phyloP scores from a whole-genome alignment of 2,797 vertebrate genomes.

The Gila robusta region DNA sequence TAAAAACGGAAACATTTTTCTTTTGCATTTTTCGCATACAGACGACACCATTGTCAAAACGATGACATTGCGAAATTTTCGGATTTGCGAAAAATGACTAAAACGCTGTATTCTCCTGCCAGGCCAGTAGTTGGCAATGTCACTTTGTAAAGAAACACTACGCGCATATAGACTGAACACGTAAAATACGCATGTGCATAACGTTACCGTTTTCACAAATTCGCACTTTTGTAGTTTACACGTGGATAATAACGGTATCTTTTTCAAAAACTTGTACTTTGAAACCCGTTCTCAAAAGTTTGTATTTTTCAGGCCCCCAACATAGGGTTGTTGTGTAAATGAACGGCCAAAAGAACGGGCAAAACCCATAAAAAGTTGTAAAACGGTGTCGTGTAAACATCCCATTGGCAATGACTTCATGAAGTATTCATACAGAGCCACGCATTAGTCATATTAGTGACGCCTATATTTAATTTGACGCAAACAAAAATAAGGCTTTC shows the following conservation, averaged over 20 bases:
- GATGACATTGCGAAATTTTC: no score
- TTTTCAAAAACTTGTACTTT: not conserved
- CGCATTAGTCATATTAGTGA: not conserved
- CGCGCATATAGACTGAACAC: not conserved
- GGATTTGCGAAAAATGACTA: not conserved
- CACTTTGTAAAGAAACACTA: not conserved
- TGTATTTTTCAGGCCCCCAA: not conserved
- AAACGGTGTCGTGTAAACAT: not conserved
- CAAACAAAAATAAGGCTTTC: not conserved
- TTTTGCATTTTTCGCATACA: not conserved
- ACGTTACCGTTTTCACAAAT: not conserved
- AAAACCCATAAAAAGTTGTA: not conserved
- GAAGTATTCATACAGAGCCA: not conserved
- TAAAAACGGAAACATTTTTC: not conserved
- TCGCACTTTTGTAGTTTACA: not conserved
- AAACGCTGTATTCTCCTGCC: not conserved
- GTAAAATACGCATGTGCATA: not conserved
- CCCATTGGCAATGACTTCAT: not conserved
- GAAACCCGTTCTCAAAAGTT: not conserved
- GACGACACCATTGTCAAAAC: not conserved
- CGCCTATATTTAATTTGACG: not conserved
- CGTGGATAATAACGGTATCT: not conserved
- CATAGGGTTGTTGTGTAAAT: not conserved
- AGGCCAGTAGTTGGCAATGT: not conserved
- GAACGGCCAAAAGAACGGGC: not conserved